These are phyloP conservation scores for Eupleurogrammus muticus DNA, from an alignment of 2,797 vertebrate species.

Conservation along the genomic window DNA sequence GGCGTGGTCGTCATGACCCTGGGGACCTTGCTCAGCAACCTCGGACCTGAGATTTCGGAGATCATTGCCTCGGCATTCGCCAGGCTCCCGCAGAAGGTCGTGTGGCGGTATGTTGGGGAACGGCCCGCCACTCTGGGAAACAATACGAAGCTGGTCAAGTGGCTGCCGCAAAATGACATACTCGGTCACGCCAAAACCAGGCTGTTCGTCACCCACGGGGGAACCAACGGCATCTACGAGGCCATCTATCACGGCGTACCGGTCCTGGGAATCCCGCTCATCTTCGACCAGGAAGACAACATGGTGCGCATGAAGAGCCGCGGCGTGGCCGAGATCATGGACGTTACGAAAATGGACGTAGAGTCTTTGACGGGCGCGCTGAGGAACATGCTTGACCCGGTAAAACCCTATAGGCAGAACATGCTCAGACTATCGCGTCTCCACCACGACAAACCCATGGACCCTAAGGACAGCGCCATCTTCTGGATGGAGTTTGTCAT, in stretches of 20 bases:
- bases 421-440: constrained; percentile 70
- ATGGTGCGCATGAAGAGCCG: constrained; percentile 57
- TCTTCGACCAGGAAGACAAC: constrained; percentile 76
- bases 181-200: constrained; percentile 77
- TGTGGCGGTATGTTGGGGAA: constrained; percentile 72
- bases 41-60: constrained; percentile 55
- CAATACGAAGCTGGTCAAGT: constrained; percentile 76
- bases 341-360: constrained; percentile 58
- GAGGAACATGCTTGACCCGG: constrained; percentile 61
- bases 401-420: constrained; percentile 61
- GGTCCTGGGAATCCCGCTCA: constrained; percentile 70
- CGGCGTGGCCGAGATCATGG: constrained; percentile 56
- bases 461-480: constrained; percentile 66
- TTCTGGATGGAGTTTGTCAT: constrained; percentile 75
- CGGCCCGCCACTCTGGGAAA: constrained; percentile 58
- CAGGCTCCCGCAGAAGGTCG: constrained; percentile 72
- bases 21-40: constrained; percentile 66
- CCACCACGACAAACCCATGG: constrained; percentile 66
- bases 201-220: constrained; percentile 74
- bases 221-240: constrained; percentile 75
- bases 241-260: constrained; percentile 74
- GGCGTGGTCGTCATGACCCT: constrained; percentile 78
- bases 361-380: constrained; percentile 55
- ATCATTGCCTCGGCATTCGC: constrained; percentile 66
- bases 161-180: constrained; percentile 79